Conservation (phyloP, 2,113 vertebrate genomes). For the Nothocercus julius region DNA sequence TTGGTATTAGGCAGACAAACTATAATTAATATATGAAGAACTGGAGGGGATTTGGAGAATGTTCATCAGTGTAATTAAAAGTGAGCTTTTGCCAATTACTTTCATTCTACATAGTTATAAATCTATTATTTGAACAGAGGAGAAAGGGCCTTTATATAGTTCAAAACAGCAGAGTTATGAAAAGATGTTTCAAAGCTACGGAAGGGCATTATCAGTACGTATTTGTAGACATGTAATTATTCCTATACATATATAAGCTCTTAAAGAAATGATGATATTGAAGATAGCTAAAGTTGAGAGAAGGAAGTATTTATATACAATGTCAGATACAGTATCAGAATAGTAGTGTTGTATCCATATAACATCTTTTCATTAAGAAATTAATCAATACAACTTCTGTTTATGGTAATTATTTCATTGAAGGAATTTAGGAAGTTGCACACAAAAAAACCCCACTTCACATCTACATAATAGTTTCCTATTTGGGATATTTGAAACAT, state of each 20-base stretch:
- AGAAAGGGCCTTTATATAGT: neutral
- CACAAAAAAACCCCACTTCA: neutral
- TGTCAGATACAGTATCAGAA: neutral
- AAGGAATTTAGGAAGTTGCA: constrained; percentile 38
- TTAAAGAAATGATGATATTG: neutral
- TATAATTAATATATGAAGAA: constrained; percentile 51
- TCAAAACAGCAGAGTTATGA: neutral
- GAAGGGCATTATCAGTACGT: neutral
- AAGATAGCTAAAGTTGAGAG: neutral
- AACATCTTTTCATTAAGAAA: constrained; percentile 20
- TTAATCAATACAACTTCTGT: constrained; percentile 7
- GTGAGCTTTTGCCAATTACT: constrained; percentile 40
- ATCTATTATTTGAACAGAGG: constrained; percentile 40
- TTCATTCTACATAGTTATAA: constrained; percentile 47
- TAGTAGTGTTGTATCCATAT: neutral
- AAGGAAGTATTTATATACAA: neutral
- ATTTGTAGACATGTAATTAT: constrained; percentile 27
- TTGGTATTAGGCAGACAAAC: constrained; percentile 34
- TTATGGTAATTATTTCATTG: constrained; percentile 23
- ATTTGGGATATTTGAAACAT: neutral
- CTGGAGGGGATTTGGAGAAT: constrained; percentile 21
- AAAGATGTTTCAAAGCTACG: neutral
- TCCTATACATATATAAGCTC: neutral
- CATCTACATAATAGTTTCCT: constrained; percentile 11
- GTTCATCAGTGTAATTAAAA: constrained; percentile 62